Base-by-base conservation (phyloP, 2,797 vertebrate species). In the Phrynocephalus forsythii region DNA sequence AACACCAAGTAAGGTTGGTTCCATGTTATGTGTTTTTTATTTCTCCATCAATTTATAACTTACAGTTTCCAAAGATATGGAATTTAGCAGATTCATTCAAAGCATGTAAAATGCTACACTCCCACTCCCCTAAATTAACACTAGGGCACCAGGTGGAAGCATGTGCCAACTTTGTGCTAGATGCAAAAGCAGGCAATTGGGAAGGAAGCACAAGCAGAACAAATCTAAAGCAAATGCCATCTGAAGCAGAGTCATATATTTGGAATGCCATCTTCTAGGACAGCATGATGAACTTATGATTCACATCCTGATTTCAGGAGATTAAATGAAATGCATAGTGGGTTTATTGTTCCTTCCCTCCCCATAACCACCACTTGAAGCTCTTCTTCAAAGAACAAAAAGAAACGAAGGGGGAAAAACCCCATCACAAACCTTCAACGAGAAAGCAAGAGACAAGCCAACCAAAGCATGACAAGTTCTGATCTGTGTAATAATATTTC, bases 401-500 rank as follows among this genome's bases (percentile, higher is more conserved):
- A 63, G 2, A 63, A 63, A 63, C 18, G 3, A 10, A 13, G 52
- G 52, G 8, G 9, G 6, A 1, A 63, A 63, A 63, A 63, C 3
- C 89, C 91, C 86, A 78, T n/a, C 87, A 87, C 83, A 92, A 94
- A 87, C 63, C 26, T 80, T 48, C 82, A 72, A 48, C 16, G 2
- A 52, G 80, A 81, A 75, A 78, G 83, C 89, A 90, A 94, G 87
- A 94, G 93, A 93, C 92, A 94, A 93, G 93, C 22, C 18, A 50
- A 82, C 92, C 92, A 80, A 92, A 93, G 80, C 91, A 93, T 90
- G 44, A 85, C 30, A 2, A 90, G 87, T 94, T 96, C 93, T 85
- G 89, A 94, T 94, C 84, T 94, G 92, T 83, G 86, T 87, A 87
- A 71, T 88, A 89, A 76, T 84, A 94, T 91, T 92, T 92, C 86